Evolutionary conservation across 1,140 invertebrate genomes (phyloP).

Genomic region (Diorhabda sublineata): DNA sequence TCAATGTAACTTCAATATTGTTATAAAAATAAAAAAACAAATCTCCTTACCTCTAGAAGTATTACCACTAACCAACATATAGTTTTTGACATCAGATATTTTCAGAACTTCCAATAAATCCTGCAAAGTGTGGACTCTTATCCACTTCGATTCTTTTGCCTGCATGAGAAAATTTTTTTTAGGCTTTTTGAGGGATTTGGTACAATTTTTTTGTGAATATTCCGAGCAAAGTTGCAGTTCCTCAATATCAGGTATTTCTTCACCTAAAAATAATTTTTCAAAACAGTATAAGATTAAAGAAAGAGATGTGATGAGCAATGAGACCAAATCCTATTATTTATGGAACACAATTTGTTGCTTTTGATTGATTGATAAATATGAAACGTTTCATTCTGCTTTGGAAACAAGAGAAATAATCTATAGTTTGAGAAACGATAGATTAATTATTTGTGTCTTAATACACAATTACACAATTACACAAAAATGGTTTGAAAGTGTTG

Average conservation of each 20-base stretch:
- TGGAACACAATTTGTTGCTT: too few species aligned
- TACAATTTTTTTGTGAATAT: constrained; percentile 8
- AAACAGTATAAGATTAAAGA: not conserved
- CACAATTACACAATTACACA: too few species aligned
- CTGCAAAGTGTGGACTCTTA: constrained; percentile 31
- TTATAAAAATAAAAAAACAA: too few species aligned
- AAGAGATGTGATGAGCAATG: not conserved
- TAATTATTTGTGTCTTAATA: too few species aligned
- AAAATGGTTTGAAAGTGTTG: too few species aligned
- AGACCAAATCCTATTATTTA: not conserved
- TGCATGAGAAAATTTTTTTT: constrained; percentile 20
- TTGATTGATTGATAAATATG: too few species aligned
- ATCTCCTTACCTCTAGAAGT: constrained; percentile 37
- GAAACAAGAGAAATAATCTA: too few species aligned
- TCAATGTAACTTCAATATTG: too few species aligned
- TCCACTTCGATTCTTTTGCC: constrained; percentile 29
- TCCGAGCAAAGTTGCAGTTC: constrained; percentile 21
- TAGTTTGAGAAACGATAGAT: too few species aligned
- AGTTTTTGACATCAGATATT: constrained; percentile 25
- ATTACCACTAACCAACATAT: constrained; percentile 41
- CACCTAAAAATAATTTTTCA: not conserved
- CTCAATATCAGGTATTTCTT: constrained; percentile 31
- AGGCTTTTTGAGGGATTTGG: constrained; percentile 16
- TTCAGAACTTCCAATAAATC: constrained; percentile 33
- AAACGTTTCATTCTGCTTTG: too few species aligned